Evolutionary conservation across 2,888 invertebrate genomes (phyloP), one percentile per base, ranked within the genome.

Genomic region (Idaea dimidiata): DNA sequence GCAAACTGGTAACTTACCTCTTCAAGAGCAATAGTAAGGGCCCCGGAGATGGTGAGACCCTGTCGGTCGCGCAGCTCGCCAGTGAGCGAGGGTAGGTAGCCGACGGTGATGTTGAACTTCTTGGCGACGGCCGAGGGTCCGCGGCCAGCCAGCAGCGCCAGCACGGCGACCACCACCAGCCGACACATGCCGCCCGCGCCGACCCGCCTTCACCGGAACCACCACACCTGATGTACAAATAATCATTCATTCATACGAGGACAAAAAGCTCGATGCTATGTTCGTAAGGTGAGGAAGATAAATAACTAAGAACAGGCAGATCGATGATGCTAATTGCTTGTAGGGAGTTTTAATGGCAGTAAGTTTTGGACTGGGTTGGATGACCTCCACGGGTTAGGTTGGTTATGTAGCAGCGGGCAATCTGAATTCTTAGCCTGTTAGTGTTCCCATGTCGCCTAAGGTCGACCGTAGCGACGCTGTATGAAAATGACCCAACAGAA

Each of bases 21-120:
- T 74, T 97, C 95, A 63, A 98, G 94, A 61, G 98, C 98, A 94
- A 97, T 95, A 58, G 97, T 95, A 72, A 99, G 94, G 61, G 98
- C 99, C 63, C 99, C 99, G 61, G 97, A 97, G 78, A 98, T 96
- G 70, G 96, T 94, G 77, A 98, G 94, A 17, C 98, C 98, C 88
- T 97, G 97, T 69, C 96, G 94, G 83, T 96, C 96, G 78, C 95
- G 95, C 72, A 95, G 93, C 62, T 94, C 95, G 76, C 96, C 97
- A 86, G 94, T 96, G 82, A 96, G 94, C 63, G 97, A 97, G 60
- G 97, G 96, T 80, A 98, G 93, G 89, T 97, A 98, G 69, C 98
- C 98, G 78, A 98, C 94, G 75, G 95, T 97, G 79, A 98, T 94
- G 77, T 89, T 90, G 82, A 82, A 88, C 77, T 85, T 86, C 79